Base-by-base conservation (phyloP, 2,888 invertebrate species). In the Xestia c-nigrum region DNA sequence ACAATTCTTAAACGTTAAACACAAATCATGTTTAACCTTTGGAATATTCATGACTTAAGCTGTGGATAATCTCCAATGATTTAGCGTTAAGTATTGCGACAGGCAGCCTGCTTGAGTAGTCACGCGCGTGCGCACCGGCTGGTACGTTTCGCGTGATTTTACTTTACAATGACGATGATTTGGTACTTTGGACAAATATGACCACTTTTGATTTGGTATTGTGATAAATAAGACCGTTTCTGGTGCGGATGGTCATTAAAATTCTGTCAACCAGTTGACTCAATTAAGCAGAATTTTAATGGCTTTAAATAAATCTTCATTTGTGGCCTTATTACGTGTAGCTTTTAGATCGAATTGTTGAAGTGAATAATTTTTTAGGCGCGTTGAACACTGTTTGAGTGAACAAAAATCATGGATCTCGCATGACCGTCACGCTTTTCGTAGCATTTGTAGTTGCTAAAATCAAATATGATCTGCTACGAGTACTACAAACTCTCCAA, bases 51-150 rank as follows among this genome's bases (percentile, higher is more conserved):
- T 83, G 78, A 72, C 68, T 21, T 74, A 50, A 64, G 12, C 69
- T 81, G 72, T 73, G 65, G 70, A 73, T 87, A 87, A 85, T 74
- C 70, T 77, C 64, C 74, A 72, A 80, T 67, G 69, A 73, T 76
- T 78, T 80, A 87, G 61, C 63, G 70, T 38, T 77, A 78, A 74
- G 55, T 70, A 61, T 83, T 78, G 59, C 78, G 76, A 76, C 80
- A 78, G 38, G 67, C 52, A 40, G 55, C 52, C 57, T 68, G 73
- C 50, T 72, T 78, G 50, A 70, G 52, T 6, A 84, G 80, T 80
- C 84, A 86, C 66, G 86, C 80, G 68, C n/a, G 12, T 69, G 64
- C 38, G 43, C 70, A 38, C 9, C 0, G 9, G 6, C 21, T 19
- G n/a, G 57, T 38, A 40, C n/a, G 5, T 19, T 70, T 80, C 19